These are phyloP conservation scores for Leptodactylus fuscus DNA, from an alignment of 2,113 vertebrate genomes.

Conservation along the genomic window DNA sequence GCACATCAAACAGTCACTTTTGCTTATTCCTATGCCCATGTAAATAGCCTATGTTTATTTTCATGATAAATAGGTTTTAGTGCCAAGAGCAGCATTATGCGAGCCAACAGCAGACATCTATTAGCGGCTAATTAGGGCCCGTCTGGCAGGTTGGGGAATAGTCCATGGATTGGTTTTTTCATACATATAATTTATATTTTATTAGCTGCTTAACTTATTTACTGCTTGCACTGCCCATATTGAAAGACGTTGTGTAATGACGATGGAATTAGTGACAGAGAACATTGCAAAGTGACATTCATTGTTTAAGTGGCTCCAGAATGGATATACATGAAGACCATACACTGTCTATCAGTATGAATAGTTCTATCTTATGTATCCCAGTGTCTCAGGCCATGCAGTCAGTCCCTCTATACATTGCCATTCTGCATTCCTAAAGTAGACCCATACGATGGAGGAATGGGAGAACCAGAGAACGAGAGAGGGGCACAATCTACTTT, in stretches of 20 bases:
- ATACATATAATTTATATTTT: constrained; percentile 41
- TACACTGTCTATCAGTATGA: constrained; percentile 13
- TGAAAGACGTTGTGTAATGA: not conserved
- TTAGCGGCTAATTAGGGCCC: constrained; percentile 51
- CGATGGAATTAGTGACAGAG: not conserved
- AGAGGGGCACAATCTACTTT: no score
- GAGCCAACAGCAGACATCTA: constrained; percentile 40
- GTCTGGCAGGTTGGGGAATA: constrained; percentile 30
- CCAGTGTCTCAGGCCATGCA: no score
- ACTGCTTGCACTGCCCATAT: not conserved
- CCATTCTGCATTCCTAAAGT: no score
- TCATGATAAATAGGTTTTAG: constrained; percentile 31
- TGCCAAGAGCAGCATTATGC: constrained; percentile 30
- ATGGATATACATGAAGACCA: constrained; percentile 12
- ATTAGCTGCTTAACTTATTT: constrained; percentile 34
- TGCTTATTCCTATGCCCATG: constrained; percentile 11
- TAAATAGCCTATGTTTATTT: constrained; percentile 33
- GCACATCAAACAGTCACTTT: constrained; percentile 25
- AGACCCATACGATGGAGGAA: no score
- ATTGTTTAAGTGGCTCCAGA: not conserved
- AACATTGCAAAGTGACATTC: constrained; percentile 40
- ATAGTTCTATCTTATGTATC: no score
- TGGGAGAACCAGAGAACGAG: no score
- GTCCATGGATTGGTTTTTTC: constrained; percentile 27
- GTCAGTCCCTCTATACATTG: no score